These are phyloP conservation scores for Vicugna pacos DNA, from an alignment of 2,113 vertebrate genomes.

Conservation along the genomic window DNA sequence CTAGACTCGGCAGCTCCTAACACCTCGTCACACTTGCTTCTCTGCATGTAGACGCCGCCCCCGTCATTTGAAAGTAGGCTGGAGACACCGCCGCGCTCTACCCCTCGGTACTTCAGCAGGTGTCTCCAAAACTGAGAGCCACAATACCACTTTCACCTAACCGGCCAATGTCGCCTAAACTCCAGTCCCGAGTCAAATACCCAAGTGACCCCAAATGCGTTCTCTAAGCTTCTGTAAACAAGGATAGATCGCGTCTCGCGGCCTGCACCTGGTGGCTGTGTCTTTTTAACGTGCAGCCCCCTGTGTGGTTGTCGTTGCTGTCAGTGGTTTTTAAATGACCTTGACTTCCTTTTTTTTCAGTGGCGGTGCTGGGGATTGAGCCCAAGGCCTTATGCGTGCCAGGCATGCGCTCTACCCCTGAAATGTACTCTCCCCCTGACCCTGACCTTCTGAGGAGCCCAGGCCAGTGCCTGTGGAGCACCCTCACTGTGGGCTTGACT, in stretches of 20 bases:
- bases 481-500: neutral
- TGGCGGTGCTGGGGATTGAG: too few relatives aligned
- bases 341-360: neutral
- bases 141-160: neutral
- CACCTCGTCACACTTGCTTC: neutral
- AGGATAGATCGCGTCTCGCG: neutral
- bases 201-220: neutral
- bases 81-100: neutral
- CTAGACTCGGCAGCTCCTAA: neutral
- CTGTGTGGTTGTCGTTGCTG: neutral
- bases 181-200: neutral
- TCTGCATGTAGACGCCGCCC: neutral
- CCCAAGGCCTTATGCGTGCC: too few relatives aligned
- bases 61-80: neutral
- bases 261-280: neutral
- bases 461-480: neutral
- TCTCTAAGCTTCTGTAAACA: neutral
- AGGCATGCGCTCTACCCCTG: too few relatives aligned
- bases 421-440: too few relatives aligned
- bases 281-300: neutral
- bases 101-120: neutral
- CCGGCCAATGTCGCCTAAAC: neutral
- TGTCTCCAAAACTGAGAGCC: neutral
- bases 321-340: neutral
- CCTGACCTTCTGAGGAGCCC: neutral